Evolutionary conservation across 2,797 vertebrate genomes (phyloP).

Genomic region (Garrulus glandarius): DNA sequence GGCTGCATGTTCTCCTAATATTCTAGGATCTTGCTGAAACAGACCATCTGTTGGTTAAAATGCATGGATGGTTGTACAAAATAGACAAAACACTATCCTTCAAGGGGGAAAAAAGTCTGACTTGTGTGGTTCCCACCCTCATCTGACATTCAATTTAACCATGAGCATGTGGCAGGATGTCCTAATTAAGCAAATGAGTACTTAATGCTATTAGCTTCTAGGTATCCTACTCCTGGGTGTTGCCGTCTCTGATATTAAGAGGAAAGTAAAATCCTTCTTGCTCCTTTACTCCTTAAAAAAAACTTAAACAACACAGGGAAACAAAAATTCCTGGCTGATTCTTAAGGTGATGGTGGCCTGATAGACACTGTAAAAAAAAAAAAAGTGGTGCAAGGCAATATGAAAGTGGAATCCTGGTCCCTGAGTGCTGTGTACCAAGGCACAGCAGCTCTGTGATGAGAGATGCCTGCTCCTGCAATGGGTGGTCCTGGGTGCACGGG

Average conservation of each 20-base stretch:
- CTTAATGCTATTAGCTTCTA: background rate
- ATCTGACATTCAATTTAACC: background rate
- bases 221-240: background rate
- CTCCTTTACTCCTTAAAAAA: background rate
- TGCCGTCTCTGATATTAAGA: background rate
- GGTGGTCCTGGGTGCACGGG: accelerated
- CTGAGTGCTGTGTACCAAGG: accelerated
- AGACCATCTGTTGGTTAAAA: background rate
- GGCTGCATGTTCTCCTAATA: background rate
- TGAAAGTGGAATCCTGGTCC: background rate
- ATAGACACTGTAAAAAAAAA: background rate
- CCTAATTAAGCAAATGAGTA: background rate
- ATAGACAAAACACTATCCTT: background rate
- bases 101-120: background rate
- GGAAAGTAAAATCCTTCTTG: background rate
- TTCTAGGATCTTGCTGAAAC: background rate
- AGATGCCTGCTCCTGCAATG: accelerated
- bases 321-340: background rate
- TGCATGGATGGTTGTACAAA: background rate
- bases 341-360: background rate
- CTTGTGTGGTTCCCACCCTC: background rate
- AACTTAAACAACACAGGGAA: accelerated
- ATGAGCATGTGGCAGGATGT: background rate
- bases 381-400: accelerated
- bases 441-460: background rate